Evolutionary conservation across 35 echinoderm and acorn worm species (phyloP).

Genomic region (Apostichopus japonicus): DNA sequence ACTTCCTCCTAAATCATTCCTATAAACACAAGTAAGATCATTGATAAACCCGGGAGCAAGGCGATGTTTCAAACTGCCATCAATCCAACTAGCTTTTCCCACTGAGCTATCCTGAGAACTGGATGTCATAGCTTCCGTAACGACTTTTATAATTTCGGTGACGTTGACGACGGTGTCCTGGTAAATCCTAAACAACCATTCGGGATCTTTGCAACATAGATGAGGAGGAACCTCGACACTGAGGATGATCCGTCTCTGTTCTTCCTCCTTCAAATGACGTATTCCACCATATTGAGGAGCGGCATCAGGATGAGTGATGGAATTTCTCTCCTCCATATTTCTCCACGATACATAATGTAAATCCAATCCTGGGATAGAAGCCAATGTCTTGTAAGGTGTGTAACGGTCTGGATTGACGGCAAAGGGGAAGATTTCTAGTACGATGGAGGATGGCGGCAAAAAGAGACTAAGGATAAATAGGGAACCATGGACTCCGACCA

Average conservation of each 20-base stretch:
- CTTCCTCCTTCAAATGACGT: conserved; percentile 49
- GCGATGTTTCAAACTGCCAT: background rate
- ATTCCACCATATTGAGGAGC: conserved; percentile 84
- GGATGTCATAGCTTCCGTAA: conserved; percentile 25
- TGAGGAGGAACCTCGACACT: conserved; percentile 83
- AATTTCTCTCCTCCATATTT: conserved; percentile 59
- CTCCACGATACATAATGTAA: conserved; percentile 77
- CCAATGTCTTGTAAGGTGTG: conserved; percentile 91
- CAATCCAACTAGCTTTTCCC: too few species aligned
- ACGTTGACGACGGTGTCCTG: conserved; percentile 92
- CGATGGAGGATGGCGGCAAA: conserved; percentile 59
- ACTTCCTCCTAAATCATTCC: background rate
- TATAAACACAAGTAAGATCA: conserved; percentile 37
- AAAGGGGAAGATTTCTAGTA: conserved; percentile 91
- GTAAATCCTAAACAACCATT: conserved; percentile 93
- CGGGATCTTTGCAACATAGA: conserved; percentile 88
- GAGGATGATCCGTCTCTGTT: conserved; percentile 65
- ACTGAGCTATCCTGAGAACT: background rate
- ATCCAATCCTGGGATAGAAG: conserved; percentile 68
- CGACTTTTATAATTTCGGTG: conserved; percentile 51
- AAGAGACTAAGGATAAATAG: conserved; percentile 84
- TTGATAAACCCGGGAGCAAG: conserved; percentile 44
- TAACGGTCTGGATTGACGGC: conserved; percentile 92
- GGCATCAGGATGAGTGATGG: conserved; percentile 73
- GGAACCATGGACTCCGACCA: conserved; percentile 90